Percentiles rank a stretch among this genome's conserved stretches.
Conservation (phyloP, 2,888 invertebrate genomes). For the Eupithecia exiguata region DNA sequence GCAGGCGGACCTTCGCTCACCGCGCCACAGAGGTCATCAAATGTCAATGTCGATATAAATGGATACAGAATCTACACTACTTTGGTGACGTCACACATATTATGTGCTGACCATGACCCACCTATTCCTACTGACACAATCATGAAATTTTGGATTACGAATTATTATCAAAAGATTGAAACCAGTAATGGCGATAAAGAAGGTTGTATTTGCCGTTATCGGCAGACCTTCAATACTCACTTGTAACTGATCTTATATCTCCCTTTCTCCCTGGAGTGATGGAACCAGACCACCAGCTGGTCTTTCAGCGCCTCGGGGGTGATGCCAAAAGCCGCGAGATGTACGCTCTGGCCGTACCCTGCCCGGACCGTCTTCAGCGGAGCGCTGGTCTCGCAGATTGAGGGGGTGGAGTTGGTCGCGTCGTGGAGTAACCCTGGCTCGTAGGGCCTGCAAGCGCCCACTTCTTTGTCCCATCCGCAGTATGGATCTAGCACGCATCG, state of each 20-base stretch:
- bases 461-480: conserved; percentile 88
- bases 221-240: conserved; percentile 59
- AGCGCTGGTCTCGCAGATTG: conserved; percentile 83
- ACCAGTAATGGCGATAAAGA: too few relatives aligned
- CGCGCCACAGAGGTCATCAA: too few relatives aligned
- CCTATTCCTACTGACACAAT: too few relatives aligned
- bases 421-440: conserved; percentile 84
- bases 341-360: conserved; percentile 86
- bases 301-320: conserved; percentile 79
- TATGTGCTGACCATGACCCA: too few relatives aligned
- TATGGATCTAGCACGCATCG: conserved; percentile 87
- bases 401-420: conserved; percentile 84
- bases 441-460: conserved; percentile 83
- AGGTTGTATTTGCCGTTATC: too few relatives aligned
- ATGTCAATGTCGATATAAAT: too few relatives aligned
- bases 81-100: too few relatives aligned
- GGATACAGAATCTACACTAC: too few relatives aligned
- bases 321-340: conserved; percentile 82
- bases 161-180: too few relatives aligned
- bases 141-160: too few relatives aligned
- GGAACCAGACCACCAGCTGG: conserved; percentile 79
- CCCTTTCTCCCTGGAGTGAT: conserved; percentile 82
- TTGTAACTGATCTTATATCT: conserved; percentile 82
- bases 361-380: conserved; percentile 83
- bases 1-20: too few relatives aligned